phyloP scores from a whole-genome alignment of 2,888 invertebrate species.

The Lepidocyrtinus sp. region DNA sequence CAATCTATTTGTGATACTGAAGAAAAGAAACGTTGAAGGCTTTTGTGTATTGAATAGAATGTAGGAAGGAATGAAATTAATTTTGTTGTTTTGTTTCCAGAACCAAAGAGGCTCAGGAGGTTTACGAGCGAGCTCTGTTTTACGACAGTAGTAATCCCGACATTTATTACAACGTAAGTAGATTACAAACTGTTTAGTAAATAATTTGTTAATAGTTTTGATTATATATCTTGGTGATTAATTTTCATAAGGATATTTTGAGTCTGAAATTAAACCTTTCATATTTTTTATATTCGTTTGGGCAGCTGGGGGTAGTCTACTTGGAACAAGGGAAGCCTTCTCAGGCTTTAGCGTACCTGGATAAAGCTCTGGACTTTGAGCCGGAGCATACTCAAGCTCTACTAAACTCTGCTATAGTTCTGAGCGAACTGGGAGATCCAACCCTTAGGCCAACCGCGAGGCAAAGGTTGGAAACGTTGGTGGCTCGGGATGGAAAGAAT shows the following conservation, averaged over 20 bases:
- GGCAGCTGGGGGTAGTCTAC: conserved; percentile 91
- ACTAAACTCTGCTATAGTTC: conserved; percentile 93
- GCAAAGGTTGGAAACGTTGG: conserved; percentile 85
- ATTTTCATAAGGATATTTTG: no score
- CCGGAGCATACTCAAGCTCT: conserved; percentile 96
- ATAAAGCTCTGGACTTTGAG: conserved; percentile 92
- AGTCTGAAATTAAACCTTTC: no score
- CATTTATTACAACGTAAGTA: conserved; percentile 93
- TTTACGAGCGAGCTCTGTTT: conserved; percentile 91
- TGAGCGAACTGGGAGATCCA: conserved; percentile 74
- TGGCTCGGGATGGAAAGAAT: conserved; percentile 84
- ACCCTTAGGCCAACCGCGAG: conserved; percentile 76
- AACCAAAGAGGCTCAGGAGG: conserved; percentile 93
- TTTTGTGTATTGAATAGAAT: no score
- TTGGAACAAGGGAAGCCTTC: conserved; percentile 93
- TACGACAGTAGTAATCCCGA: conserved; percentile 96
- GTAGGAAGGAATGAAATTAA: no score
- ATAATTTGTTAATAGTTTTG: conserved; percentile 14
- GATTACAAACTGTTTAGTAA: not conserved
- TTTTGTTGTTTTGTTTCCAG: no score
- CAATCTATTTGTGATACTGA: no score
- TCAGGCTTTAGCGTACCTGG: conserved; percentile 91
- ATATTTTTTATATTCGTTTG: conserved; percentile 11
- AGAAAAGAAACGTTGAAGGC: no score
- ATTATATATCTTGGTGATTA: no score